Evolutionary conservation across 2,113 vertebrate species (phyloP), one percentile per base, ranked within the genome.

Genomic region (Tonatia bakeri): DNA sequence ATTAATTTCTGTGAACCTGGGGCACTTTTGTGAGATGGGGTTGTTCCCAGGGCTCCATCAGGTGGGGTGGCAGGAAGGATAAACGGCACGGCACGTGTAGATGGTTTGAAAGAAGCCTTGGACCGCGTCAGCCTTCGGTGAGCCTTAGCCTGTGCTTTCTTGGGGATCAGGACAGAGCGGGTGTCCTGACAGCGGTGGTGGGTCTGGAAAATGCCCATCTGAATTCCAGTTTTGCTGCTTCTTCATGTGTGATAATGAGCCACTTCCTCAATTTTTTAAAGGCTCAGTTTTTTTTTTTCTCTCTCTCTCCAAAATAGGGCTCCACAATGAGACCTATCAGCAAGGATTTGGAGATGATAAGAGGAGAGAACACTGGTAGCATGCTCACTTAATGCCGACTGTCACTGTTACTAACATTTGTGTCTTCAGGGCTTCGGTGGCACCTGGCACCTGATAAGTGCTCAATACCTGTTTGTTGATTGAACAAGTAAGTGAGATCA

Each of bases 331-430:
- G 36, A 28, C 15, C n/a, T 22, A 7, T 8, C 20, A 38, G 20
- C 0, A 4, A 40, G n/a, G 54, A 56, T 26, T 54, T 47, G 40
- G 65, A 50, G 45, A 54, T 24, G n/a, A 9, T 3, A 13, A 5
- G 43, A 43, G 36, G 28, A 22, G 87, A 10, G 52, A 54, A 33
- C 14, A 40, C 13, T 2, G 19, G 70, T 0, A 22, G 19, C 1
- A 0, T 2, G 17, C 88, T 80, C 4, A 17, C 45, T 38, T 24
- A 0, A 1, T 0, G 4, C 8, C 4, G 33, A 5, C 11, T 52
- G 31, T 33, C 38, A 7, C 3, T 20, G 70, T 28, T 20, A 77
- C 20, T 56, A 38, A 24, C 47, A 33, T 36, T 31, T 50, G 33
- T 17, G 28, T 50, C 50, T 70, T 70, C n/a, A 40, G 40, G 45